Base-by-base conservation (phyloP, 2,113 vertebrate genomes). In the Rhagologus leucostigma region DNA sequence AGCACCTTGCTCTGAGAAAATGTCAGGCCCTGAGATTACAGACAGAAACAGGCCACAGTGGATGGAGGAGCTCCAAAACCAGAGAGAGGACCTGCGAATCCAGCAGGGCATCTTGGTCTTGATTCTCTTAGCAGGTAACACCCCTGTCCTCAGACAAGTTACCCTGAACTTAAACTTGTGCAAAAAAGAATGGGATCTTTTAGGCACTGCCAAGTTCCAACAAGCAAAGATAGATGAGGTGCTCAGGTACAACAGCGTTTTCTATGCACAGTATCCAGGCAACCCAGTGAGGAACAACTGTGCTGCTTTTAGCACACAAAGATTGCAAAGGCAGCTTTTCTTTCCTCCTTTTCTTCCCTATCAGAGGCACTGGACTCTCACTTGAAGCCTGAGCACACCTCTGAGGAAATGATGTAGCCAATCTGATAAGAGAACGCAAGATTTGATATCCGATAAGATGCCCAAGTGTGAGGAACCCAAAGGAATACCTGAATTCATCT, bases 391-490 rank as follows among this genome's bases (percentile, higher is more conserved):
- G 12, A 82, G 32, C 22, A 16, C 53, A 37, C 8, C 35, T 93
- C 64, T 44, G 29, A 71, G 47, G 57, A 89, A 81, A 35, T 23
- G 0, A 49, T 6, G 9, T 5, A 64, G 17, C 12, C 35, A 49
- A 30, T 47, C 5, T 0, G 0, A 10, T 21, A 23, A 47, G 5
- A 52, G 37, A 39, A 41, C 2, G 30, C 11, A 90, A 59, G 37
- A 59, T 42, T 11, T 0, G 0, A 32, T 26, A 39, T 22, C 8
- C 1, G 2, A 3, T 37, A 21, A 62, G 7, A 46, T 23, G 47
- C 2, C 22, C 10, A 82, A 62, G 29, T 5, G 14, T 8, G 30
- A 90, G 14, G 35, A 91, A 46, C 29, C 1, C 59, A 39, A 73
- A 88, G 7, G 21, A 73, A 69, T 15, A 60, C 10, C 18, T 55